Evolutionary conservation across 2,113 vertebrate genomes (phyloP), one percentile per base, ranked within the genome.

Genomic region (Catharus fuscescens): DNA sequence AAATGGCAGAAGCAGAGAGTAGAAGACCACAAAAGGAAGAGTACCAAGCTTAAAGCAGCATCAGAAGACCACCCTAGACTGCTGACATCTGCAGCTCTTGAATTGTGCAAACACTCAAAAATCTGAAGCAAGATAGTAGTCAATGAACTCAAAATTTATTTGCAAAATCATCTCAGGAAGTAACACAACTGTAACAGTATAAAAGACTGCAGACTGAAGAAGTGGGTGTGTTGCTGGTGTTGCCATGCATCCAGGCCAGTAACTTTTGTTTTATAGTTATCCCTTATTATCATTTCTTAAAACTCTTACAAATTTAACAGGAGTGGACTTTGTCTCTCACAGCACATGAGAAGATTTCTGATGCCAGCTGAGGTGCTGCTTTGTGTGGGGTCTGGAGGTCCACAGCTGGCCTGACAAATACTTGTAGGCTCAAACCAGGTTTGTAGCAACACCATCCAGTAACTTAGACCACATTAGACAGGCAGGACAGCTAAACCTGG

Each of bases 371-470:
- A 65, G 40, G 20, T 32, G 10, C 14, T 44, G 40, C 29, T 23
- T 32, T 14, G 5, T 12, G 7, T 32, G 29, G 16, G 40, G 29
- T 4, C 14, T 45, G 31, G 40, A 65, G 20, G 18, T 40, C 36
- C 8, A 67, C 31, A 50, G 11, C 18, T 64, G 74, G 16, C 32
- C 56, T 32, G 28, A 34, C 36, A 86, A 72, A 54, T 77, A 40
- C 20, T 32, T n/a, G 19, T 40, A 73, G 64, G 9, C 2, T 1
- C 40, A 85, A 66, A 60, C 6, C 0, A 1, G 34, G 6, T 16
- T 12, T 9, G 17, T 32, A 77, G 17, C 20, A 44, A 19, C 3
- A 5, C 12, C 69, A 24, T 28, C 38, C 64, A 36, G 20, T 60
- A 73, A 64, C 28, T 59, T 34, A 21, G 60, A 50, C 14, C 28